A percentile compares a stretch with the other conserved stretches of the same genome.
These are phyloP conservation scores for Nomada fabriciana DNA, from an alignment of 2,888 invertebrate genomes.

Conservation along the genomic window DNA sequence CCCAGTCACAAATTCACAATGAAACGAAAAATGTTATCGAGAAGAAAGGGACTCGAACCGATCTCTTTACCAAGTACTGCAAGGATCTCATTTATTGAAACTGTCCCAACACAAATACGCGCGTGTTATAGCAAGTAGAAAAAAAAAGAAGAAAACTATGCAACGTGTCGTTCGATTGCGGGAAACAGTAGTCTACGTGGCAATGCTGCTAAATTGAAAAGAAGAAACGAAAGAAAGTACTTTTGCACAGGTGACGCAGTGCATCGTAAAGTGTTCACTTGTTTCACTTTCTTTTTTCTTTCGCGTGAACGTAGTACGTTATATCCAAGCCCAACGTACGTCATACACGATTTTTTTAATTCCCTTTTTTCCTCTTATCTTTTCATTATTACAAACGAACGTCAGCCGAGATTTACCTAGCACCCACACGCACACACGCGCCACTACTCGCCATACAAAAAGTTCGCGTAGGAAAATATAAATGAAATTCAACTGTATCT, in stretches of 20 bases:
- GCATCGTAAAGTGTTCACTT: constrained; percentile 10
- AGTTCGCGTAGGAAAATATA: constrained; percentile 76
- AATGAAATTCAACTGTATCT: constrained; percentile 70
- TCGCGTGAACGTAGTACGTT: constrained; percentile 16
- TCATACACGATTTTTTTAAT: neutral
- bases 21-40: neutral
- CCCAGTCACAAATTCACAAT: neutral
- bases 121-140: constrained; percentile 32
- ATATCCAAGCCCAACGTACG: constrained; percentile 17
- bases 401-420: constrained; percentile 42
- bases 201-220: constrained; percentile 37
- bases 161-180: constrained; percentile 14
- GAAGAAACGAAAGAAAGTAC: constrained; percentile 6
- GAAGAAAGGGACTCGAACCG: neutral
- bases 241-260: constrained; percentile 26
- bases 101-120: constrained; percentile 28
- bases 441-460: constrained; percentile 67
- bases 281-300: neutral
- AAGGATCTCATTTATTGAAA: constrained; percentile 27
- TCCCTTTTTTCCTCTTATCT: constrained; percentile 1
- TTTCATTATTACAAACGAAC: constrained; percentile 45
- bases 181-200: constrained; percentile 21
- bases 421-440: constrained; percentile 51
- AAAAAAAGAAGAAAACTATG: constrained; percentile 17
- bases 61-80: neutral